Percentiles rank a stretch among this genome's conserved stretches.
These are phyloP conservation scores for Bostrychus sinensis DNA, from an alignment of 2,113 vertebrate species.

Conservation along the genomic window DNA sequence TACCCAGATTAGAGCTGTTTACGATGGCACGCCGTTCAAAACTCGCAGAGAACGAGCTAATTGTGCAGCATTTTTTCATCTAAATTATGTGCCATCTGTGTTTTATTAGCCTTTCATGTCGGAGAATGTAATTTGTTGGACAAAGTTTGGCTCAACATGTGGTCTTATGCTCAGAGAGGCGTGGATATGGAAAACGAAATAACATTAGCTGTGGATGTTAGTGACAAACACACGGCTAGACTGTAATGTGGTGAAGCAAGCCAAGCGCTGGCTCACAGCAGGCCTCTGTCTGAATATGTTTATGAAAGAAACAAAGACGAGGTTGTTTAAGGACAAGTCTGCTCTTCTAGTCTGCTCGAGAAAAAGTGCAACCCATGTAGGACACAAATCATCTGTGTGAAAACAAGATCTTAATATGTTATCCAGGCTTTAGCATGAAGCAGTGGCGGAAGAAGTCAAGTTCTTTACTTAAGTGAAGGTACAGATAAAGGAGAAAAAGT, in stretches of 20 bases:
- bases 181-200: conserved; percentile 25
- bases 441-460: too few species aligned
- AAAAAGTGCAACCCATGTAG: too few species aligned
- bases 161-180: conserved; percentile 5
- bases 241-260: conserved; percentile 27
- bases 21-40: conserved; percentile 44
- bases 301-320: background rate
- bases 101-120: conserved; percentile 36
- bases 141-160: conserved; percentile 30
- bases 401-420: too few species aligned
- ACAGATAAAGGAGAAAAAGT: too few species aligned
- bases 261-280: background rate
- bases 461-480: too few species aligned
- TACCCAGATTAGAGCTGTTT: conserved; percentile 38
- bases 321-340: background rate
- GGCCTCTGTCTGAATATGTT: background rate
- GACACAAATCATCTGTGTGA: too few species aligned
- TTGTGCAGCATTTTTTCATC: conserved; percentile 34
- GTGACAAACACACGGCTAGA: conserved; percentile 12
- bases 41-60: conserved; percentile 32
- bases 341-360: background rate
- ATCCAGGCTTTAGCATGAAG: too few species aligned
- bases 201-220: background rate
- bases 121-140: conserved; percentile 33
- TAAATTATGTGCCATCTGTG: conserved; percentile 53